Evolutionary conservation across 2,888 invertebrate species (phyloP), one percentile per base, ranked within the genome.

Genomic region (Dolichopus griseipennis): DNA sequence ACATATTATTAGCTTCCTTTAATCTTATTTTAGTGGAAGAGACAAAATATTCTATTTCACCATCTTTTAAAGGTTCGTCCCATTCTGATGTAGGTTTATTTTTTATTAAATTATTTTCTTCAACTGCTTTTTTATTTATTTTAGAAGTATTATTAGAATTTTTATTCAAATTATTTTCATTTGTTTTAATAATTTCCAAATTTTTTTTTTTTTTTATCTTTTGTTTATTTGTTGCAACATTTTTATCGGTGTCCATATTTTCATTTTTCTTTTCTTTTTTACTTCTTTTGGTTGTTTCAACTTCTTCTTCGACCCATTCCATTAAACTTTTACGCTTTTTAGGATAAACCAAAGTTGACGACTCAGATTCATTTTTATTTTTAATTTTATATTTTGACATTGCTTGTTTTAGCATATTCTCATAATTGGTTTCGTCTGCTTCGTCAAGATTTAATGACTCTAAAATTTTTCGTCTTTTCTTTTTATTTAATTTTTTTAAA

Each of bases 401-500:
- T 15, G 72, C 73, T 6, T 72, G 70, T 43, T 69, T 72, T 62
- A 73, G 72, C 1, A 76, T 71, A 34, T 78, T 73, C 65, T 81
- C 78, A 65, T 76, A 79, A 68, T 78, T 78, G 3, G 76, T 74
- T 71, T 78, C 80, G 68, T 78, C 75, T 0, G 78, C 74, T 65
- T 79, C 74, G 6, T 75, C 75, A 69, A 76, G 78, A 69, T 79
- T 77, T 0, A 79, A 69, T 1, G 77, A 75, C 15, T 76, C 74
- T 8, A 81, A 71, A 6, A 81, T 73, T 22, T 77, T 77, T 43
- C 75, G 78, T 1, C 81, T 76, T 65, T 80, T 79, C 8, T 78
- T 74, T 67, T 69, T 86, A 69, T 64, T 85, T 76, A 72, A 82
- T 77, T 73, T 85, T 79, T 75, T 86, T 76, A 64, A 81, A 75